Conservation (phyloP, 2,888 invertebrate genomes). For the Drosophila monieri region DNA sequence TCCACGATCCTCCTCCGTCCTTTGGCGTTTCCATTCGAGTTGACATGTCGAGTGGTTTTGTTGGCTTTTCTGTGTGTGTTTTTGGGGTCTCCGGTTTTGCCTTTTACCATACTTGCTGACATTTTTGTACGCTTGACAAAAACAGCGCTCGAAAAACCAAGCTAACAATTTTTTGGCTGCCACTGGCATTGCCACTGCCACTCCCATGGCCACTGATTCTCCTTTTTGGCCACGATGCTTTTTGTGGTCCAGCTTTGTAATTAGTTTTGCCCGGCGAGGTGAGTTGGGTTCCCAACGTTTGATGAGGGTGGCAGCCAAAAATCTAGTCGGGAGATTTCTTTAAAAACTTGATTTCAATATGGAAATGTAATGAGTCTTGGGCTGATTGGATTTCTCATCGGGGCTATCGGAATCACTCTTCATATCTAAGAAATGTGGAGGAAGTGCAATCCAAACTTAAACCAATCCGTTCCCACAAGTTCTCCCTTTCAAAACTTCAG, state of each 20-base stretch:
- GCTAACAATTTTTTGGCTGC: constrained; percentile 31
- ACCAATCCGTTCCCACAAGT: constrained; percentile 23
- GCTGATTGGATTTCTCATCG: background rate
- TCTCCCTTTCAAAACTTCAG: constrained; percentile 5
- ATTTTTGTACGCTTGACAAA: constrained; percentile 70
- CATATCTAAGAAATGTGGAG: background rate
- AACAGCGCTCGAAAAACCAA: constrained; percentile 47
- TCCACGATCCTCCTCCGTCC: constrained; percentile 16
- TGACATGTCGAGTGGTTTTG: constrained; percentile 78
- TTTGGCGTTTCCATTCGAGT: constrained; percentile 63
- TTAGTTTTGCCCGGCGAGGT: constrained; percentile 61
- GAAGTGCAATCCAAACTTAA: background rate
- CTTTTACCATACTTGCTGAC: constrained; percentile 39
- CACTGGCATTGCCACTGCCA: background rate
- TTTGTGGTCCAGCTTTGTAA: constrained; percentile 70
- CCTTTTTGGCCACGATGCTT: constrained; percentile 51
- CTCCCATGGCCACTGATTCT: constrained; percentile 11
- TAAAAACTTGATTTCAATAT: constrained; percentile 18
- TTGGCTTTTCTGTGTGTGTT: constrained; percentile 58
- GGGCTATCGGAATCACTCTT: background rate
- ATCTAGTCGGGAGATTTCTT: constrained; percentile 7
- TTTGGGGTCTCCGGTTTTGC: constrained; percentile 28
- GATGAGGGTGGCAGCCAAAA: constrained; percentile 24
- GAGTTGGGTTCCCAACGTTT: constrained; percentile 33
- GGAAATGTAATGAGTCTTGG: constrained; percentile 17